These are phyloP conservation scores for Okamejei kenojei DNA, from an alignment of 2,797 vertebrate species.

Conservation along the genomic window DNA sequence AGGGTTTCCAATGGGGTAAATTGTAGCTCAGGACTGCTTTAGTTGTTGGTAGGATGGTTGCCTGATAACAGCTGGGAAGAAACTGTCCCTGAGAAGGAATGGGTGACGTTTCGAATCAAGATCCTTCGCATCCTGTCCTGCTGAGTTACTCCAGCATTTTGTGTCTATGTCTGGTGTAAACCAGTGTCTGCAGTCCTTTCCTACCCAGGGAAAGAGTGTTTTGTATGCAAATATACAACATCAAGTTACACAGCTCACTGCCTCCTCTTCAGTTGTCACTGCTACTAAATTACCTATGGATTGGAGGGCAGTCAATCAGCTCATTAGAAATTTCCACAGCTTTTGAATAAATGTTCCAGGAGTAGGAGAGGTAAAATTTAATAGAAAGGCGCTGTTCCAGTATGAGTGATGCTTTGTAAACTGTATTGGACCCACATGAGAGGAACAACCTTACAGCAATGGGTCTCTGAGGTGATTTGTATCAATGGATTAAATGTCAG, in stretches of 20 bases:
- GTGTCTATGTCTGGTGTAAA: too few relatives aligned
- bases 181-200: too few relatives aligned
- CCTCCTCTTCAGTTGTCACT: not conserved
- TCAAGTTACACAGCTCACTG: not conserved
- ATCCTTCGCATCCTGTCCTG: too few relatives aligned
- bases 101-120: too few relatives aligned
- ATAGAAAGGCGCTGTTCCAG: not conserved
- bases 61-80: too few relatives aligned
- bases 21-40: too few relatives aligned
- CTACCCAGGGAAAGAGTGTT: not conserved
- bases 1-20: too few relatives aligned
- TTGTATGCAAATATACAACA: not conserved
- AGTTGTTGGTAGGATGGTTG: too few relatives aligned
- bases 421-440: not conserved
- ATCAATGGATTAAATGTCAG: constrained; percentile 38
- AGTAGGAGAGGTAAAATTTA: not conserved
- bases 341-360: not conserved
- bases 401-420: constrained; percentile 34
- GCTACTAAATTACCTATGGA: not conserved
- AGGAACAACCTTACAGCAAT: constrained; percentile 20
- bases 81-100: too few relatives aligned
- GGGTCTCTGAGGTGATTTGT: constrained; percentile 37
- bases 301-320: not conserved
- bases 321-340: constrained; percentile 19
- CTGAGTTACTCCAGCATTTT: too few relatives aligned